phyloP scores from a whole-genome alignment of 2,113 vertebrate species.

The Rattus rattus region DNA sequence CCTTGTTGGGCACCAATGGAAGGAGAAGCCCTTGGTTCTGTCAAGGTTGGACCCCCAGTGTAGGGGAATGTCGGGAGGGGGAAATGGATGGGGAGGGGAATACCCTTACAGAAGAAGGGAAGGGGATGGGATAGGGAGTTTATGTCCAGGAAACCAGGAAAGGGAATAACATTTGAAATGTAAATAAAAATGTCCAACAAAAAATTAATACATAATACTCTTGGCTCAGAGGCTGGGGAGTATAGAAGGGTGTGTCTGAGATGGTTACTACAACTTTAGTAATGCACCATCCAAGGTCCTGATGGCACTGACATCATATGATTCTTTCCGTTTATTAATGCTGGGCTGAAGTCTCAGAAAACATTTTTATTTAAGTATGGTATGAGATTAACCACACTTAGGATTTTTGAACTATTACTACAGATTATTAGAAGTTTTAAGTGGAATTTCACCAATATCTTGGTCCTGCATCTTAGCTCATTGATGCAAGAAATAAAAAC shows the following conservation, averaged over 20 bases:
- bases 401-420: not conserved
- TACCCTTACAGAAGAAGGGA: no score
- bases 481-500: slow-evolving; percentile 55
- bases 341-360: slow-evolving; percentile 30
- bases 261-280: not conserved
- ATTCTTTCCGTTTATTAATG: not conserved
- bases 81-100: no score
- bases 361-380: slow-evolving; percentile 39
- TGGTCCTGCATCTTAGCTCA: not conserved
- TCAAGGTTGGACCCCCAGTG: no score
- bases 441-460: slow-evolving; percentile 56
- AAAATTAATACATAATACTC: not conserved
- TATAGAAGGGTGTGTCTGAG: not conserved
- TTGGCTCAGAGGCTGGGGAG: not conserved
- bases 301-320: not conserved
- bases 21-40: no score
- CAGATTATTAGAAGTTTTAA: slow-evolving; percentile 61
- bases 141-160: no score
- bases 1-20: no score
- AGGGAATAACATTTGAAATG: no score
- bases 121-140: no score
- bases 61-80: no score
- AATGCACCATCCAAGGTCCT: not conserved
- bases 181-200: no score
- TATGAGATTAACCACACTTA: slow-evolving; percentile 30